Percentiles rank a stretch among this genome's conserved stretches.
These are phyloP conservation scores for Hyperopisus bebe DNA, from an alignment of 2,113 vertebrate genomes.

Conservation along the genomic window DNA sequence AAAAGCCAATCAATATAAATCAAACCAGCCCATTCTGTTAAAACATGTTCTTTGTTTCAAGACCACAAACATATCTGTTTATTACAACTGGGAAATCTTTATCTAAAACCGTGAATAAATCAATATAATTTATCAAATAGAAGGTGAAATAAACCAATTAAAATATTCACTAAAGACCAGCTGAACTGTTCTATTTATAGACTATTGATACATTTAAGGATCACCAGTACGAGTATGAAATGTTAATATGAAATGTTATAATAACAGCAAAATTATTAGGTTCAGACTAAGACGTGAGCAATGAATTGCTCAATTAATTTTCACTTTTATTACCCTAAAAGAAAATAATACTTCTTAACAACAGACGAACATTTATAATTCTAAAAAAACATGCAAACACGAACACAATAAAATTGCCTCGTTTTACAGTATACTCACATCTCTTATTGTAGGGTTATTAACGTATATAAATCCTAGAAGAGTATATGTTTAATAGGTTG, in stretches of 20 bases:
- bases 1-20: background rate
- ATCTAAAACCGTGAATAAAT: background rate
- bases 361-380: background rate
- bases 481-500: constrained; percentile 23
- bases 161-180: background rate
- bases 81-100: background rate
- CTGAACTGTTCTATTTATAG: constrained; percentile 28
- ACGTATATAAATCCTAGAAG: constrained; percentile 26
- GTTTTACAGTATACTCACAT: constrained; percentile 35
- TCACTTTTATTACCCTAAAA: background rate
- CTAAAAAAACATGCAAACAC: background rate
- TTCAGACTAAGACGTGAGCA: background rate
- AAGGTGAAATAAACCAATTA: background rate
- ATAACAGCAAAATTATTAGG: background rate
- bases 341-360: background rate
- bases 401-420: background rate
- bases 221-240: background rate
- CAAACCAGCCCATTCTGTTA: constrained; percentile 38
- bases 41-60: constrained; percentile 27
- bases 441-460: constrained; percentile 25
- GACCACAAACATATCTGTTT: background rate
- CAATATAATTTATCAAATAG: background rate
- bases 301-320: constrained; percentile 15
- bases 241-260: background rate
- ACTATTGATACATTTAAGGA: background rate